These are phyloP conservation scores for Trichosurus vulpecula DNA, from an alignment of 2,797 vertebrate genomes.

Conservation along the genomic window DNA sequence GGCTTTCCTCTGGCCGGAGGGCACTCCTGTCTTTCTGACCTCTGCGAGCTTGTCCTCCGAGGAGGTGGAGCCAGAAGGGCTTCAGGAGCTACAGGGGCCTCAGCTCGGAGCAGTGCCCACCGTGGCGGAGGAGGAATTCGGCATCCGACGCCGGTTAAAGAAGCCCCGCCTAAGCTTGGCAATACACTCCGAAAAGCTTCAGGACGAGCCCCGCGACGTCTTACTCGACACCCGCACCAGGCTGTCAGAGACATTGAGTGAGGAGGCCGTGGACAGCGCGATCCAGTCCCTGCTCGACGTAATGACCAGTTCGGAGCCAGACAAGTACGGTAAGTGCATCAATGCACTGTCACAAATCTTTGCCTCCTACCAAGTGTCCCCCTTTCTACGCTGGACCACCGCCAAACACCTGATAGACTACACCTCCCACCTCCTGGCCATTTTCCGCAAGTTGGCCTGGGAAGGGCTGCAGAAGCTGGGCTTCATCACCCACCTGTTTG, in stretches of 20 bases:
- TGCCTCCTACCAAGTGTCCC: constrained; percentile 66
- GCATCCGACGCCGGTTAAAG: not conserved
- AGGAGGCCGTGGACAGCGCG: constrained; percentile 56
- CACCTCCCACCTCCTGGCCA: constrained; percentile 61
- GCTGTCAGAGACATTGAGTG: constrained; percentile 72
- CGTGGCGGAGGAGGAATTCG: not conserved
- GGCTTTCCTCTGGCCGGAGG: constrained; percentile 77
- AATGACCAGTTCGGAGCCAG: constrained; percentile 30
- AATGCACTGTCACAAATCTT: constrained; percentile 72
- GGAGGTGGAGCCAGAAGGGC: not conserved
- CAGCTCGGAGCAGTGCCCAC: too few relatives aligned
- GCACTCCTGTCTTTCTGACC: constrained; percentile 56
- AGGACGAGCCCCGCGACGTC: not conserved
- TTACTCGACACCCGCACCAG: constrained; percentile 57
- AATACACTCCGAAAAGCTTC: rapidly evolving
- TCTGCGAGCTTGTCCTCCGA: not conserved
- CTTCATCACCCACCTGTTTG: constrained; percentile 71
- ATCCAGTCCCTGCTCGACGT: constrained; percentile 63
- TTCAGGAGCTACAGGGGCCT: too few relatives aligned
- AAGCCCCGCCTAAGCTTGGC: not conserved
- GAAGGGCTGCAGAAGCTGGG: constrained; percentile 76
- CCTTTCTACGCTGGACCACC: constrained; percentile 62
- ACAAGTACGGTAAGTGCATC: constrained; percentile 67
- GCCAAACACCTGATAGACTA: constrained; percentile 65
- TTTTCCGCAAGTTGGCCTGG: constrained; percentile 75